A percentile compares a stretch with the other conserved stretches of the same genome.
Evolutionary conservation across 2,797 vertebrate genomes (phyloP).

Genomic region (Rhinoraja longicauda): DNA sequence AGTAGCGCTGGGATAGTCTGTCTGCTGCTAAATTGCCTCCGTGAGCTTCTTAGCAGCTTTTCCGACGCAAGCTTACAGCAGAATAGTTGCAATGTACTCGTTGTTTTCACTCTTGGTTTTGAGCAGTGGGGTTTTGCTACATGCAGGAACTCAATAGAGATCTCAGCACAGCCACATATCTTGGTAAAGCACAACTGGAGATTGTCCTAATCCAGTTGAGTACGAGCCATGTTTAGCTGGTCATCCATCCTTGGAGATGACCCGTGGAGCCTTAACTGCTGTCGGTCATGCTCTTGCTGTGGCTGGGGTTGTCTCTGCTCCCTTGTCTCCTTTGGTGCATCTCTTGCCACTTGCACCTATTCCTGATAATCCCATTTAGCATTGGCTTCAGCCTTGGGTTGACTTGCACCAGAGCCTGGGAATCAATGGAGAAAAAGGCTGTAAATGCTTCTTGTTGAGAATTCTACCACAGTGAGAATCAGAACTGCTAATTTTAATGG

Average conservation of each 20-base stretch:
- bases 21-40: too few relatives aligned
- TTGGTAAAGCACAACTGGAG: conserved; percentile 23
- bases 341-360: conserved; percentile 87
- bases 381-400: conserved; percentile 91
- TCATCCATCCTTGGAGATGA: conserved; percentile 19
- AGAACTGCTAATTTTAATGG: background rate
- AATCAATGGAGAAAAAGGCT: conserved; percentile 45
- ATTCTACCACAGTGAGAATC: background rate
- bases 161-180: background rate
- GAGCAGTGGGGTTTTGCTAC: background rate
- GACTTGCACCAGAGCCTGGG: conserved; percentile 82
- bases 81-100: background rate
- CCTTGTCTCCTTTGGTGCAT: conserved; percentile 73
- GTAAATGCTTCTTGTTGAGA: conserved; percentile 40
- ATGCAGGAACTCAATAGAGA: background rate
- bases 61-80: background rate
- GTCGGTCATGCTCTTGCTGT: conserved; percentile 47
- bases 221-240: background rate
- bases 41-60: background rate
- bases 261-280: conserved; percentile 50
- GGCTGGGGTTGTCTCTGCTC: conserved; percentile 47
- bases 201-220: conserved; percentile 13
- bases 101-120: conserved; percentile 10
- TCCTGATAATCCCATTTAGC: conserved; percentile 80
- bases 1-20: background rate